Evolutionary conservation across 2,797 vertebrate species (phyloP), one percentile per base, ranked within the genome.

Genomic region (Mareca strepera): DNA sequence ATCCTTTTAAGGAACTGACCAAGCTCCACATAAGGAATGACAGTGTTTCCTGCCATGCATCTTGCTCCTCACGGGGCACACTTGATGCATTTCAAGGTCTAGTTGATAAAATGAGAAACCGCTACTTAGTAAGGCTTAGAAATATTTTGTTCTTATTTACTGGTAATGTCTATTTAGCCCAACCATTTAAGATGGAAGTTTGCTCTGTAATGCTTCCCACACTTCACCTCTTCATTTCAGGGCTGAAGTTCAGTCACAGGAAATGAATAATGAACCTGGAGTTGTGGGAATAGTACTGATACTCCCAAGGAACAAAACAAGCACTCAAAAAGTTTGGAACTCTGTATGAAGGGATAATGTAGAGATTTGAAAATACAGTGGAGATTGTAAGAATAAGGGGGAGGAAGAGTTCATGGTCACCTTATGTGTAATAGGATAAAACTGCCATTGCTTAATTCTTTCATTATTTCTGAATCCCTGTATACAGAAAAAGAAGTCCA

Each of bases 1-100:
- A 96, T 94, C 56, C 92, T 93, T 94, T 92, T 89, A 93, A 85
- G 72, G 64, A 77, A 87, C 91, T 93, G 89, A 73, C 82, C 72
- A 88, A 86, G 66, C 12, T 90, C 91, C 90, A 86, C 21, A 0
- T 59, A 37, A 17, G 84, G 75, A 84, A 23, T 56, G 80, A 44
- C 26, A 63, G 56, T 43, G 26, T 80, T 92, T 72, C 62, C 77
- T 91, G 82, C 77, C 62, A 58, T 62, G n/a, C 33, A 15, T 75
- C 74, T 83, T 86, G 16, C 58, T 94, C 41, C 77, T 60, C 15
- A 20, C 25, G 46, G 73, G 37, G 16, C 66, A 91, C 66, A n/a
- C 48, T 85, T 91, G 33, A 67, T 91, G 72, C 62, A 33, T 89
- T 77, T 52, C 50, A 58, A 87, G 50, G 13, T 68, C 56, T 77